phyloP scores from a whole-genome alignment of 2,113 vertebrate genomes.

The Trachemys scripta region DNA sequence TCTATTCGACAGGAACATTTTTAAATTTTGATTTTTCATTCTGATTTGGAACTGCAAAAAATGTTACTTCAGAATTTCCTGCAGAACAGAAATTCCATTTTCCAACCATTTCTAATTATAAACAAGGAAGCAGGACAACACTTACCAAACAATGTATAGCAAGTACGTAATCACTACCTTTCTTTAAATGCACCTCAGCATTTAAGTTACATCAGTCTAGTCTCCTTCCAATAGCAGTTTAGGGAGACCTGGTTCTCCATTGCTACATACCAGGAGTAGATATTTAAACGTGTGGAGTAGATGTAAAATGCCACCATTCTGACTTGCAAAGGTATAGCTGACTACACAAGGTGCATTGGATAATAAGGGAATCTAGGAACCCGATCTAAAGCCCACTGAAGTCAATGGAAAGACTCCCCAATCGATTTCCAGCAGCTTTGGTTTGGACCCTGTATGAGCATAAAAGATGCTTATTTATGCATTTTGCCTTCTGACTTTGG shows the following conservation, averaged over 20 bases:
- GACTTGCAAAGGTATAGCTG: neutral
- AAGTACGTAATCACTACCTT: neutral
- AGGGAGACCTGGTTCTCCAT: neutral
- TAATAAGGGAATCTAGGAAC: neutral
- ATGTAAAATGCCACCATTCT: neutral
- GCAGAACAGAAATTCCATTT: neutral
- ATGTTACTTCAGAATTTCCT: neutral
- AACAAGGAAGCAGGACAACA: neutral
- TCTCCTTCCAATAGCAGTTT: neutral
- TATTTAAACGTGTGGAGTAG: neutral
- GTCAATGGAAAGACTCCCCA: neutral
- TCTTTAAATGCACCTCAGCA: neutral
- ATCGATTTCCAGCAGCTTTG: neutral
- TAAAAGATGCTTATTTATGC: neutral
- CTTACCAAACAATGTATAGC: neutral
- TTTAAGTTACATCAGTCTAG: neutral
- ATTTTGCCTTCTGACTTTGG: neutral
- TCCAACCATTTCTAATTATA: neutral
- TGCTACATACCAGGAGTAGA: neutral
- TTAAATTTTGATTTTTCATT: neutral
- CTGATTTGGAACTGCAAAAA: neutral
- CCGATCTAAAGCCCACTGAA: neutral
- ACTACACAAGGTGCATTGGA: neutral
- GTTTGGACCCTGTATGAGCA: neutral
- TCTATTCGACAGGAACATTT: neutral